Conservation (phyloP, 2,113 vertebrate genomes). For the cattle (Bos taurus) region ARS-UCD2.0 NC_037340.1:59957001-59957500, state of each 20-base stretch:
- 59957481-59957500: neutral
- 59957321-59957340: neutral
- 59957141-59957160: neutral
- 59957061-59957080: neutral
- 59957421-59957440: neutral
- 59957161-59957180: neutral
- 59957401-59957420: neutral
- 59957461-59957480: neutral
- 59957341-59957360: neutral
- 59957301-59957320: neutral
- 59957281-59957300: neutral
- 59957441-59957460: neutral
- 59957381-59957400: neutral
- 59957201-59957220: neutral
- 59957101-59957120: neutral
- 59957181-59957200: neutral
- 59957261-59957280: neutral
- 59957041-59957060: neutral
- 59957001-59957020: neutral
- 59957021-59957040: neutral
- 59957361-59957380: neutral
- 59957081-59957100: neutral
- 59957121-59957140: neutral
- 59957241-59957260: neutral
- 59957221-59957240: neutral